Evolutionary conservation across 2,888 invertebrate species (phyloP), one percentile per base, ranked within the genome.

Genomic region (Epistrophe grossulariae): DNA sequence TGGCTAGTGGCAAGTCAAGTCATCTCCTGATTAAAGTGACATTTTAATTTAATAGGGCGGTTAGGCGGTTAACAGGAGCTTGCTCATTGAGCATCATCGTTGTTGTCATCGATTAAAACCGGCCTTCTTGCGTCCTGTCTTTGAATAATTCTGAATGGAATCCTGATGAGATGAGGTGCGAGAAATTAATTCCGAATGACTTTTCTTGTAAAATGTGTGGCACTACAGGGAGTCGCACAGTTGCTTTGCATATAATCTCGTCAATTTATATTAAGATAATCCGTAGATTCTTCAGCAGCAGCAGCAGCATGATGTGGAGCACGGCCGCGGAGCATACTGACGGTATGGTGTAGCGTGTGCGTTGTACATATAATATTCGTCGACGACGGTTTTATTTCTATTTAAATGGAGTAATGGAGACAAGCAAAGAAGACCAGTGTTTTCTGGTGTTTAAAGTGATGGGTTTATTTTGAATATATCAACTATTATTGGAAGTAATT

Each of bases 41-140:
- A 85, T 85, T 81, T 85, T 85, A 85, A 85, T 85, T 85, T 85
- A 85, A 85, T 81, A 68, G 80, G 84, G 81, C 81, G 84, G 84
- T 84, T 80, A 35, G 64, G 64, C 45, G 55, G 55, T 60, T 70
- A 73, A 81, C 84, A 85, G 73, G 60, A 85, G 84, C 74, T 74
- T 38, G 31, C 57, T 45, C 60, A 76, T 55, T 70, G 79, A 79
- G 74, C 64, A 77, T 68, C 50, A 28, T 50, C 15, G 68, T 66
- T 4, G 28, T 66, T 68, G 68, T 77, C 80, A 52, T 68, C 84
- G 68, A 80, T 77, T 77, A 77, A 72, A 80, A 77, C 55, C 68
- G 17, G 72, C 66, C 72, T 77, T 85, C 73, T 68, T 45, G 52
- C 2, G n/a, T 15, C 19, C 13, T 13, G 40, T 48, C 68, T 31